Conservation (phyloP, 2,888 invertebrate species). For the Philereme transversata region DNA sequence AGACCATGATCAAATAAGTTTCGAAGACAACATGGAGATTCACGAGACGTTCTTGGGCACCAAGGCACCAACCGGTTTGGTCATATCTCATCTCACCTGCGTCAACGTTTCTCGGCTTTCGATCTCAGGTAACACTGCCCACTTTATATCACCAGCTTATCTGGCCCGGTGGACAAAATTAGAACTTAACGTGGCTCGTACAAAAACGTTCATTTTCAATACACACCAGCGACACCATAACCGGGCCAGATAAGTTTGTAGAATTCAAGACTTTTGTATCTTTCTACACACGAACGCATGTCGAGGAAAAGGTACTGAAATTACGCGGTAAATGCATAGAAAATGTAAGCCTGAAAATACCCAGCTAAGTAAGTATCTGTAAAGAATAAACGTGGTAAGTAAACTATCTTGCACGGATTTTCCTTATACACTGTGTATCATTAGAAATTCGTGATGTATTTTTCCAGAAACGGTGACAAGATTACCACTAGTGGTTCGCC, state of each 20-base stretch:
- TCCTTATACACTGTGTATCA: background rate
- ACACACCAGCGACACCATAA: too few relatives aligned
- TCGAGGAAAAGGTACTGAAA: background rate
- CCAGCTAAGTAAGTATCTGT: too few relatives aligned
- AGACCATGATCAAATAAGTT: slow-evolving; percentile 16
- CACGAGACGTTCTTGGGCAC: slow-evolving; percentile 50
- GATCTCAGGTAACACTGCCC: slow-evolving; percentile 26
- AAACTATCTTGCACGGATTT: background rate
- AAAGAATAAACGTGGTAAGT: too few relatives aligned
- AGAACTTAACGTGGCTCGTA: too few relatives aligned
- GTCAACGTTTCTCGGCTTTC: slow-evolving; percentile 38
- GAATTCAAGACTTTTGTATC: slow-evolving; percentile 12
- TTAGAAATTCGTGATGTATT: too few relatives aligned
- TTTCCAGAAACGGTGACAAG: too few relatives aligned
- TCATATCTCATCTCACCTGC: slow-evolving; percentile 63
- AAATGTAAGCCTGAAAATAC: too few relatives aligned
- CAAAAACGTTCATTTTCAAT: too few relatives aligned
- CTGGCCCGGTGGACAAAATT: too few relatives aligned
- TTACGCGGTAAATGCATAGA: background rate
- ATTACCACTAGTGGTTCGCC: too few relatives aligned
- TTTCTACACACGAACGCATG: slow-evolving; percentile 12
- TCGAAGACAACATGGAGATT: slow-evolving; percentile 24
- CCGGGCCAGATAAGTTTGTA: too few relatives aligned
- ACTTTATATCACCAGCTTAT: too few relatives aligned
- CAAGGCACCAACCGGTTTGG: slow-evolving; percentile 65